Evolutionary conservation across 2,113 vertebrate genomes (phyloP), one percentile per base, ranked within the genome.

Genomic region (Phrynosoma blainvillii): DNA sequence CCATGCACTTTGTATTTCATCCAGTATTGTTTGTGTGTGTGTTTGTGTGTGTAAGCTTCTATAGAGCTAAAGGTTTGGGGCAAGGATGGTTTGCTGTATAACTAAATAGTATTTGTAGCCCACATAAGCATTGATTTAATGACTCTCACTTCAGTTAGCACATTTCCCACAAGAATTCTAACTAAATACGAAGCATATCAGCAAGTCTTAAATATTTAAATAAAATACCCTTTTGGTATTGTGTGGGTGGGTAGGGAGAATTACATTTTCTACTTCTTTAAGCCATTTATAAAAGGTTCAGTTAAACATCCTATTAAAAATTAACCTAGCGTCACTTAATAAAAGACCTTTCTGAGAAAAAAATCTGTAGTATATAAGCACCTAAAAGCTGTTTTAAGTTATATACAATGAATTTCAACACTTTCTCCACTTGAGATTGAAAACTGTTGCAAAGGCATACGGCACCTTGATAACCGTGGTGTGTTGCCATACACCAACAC

Each of bases 81-180:
- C 5, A 0, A 71, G 40, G 8, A 1, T 2, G 56, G 75, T 36
- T 84, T 25, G 56, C 81, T 89, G 16, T 36, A 79, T 56, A 21
- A 20, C 65, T 11, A 71, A 42, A 2, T 0, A 75, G 18, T 1
- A 80, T 0, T 80, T 32, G n/a, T 75, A 89, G 75, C 47, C 70
- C 85, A 65, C 68, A 85, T 52, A 88, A 79, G 52, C 71, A 40
- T 73, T 89, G 88, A 71, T 42, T 32, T 83, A 75, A 90, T 80
- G 11, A 25, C 70, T 77, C 82, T 74, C 86, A 74, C 82, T 89
- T 86, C 82, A 91, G 66, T 84, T 89, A 88, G 77, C 81, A 89
- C 65, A 88, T 42, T 40, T 90, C 47, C 7, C 79, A 80, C 70
- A 42, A 0, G 1, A 91, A 92, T 83, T 81, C 56, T 81, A 62